Conservation (phyloP, 1,140 invertebrate genomes). For the Drosophila nigromelanica region DNA sequence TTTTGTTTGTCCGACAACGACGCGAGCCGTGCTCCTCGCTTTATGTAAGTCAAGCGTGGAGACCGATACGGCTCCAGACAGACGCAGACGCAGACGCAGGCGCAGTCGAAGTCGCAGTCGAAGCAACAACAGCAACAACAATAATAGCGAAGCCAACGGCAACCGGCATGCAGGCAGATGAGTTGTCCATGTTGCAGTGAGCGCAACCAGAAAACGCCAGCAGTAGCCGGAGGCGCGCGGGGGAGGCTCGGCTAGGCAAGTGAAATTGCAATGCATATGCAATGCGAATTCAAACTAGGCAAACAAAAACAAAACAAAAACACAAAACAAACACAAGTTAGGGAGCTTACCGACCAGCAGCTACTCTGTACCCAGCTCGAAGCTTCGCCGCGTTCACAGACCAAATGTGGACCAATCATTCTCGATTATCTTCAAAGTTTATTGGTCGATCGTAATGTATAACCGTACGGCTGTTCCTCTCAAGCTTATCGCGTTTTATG, state of each 20-base stretch:
- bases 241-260: constrained; percentile 28
- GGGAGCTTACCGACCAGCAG: not conserved
- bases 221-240: constrained; percentile 2
- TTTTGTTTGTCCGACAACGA: constrained; percentile 59
- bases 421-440: too few species aligned
- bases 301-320: constrained; percentile 32
- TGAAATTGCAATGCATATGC: constrained; percentile 73
- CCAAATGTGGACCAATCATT: too few species aligned
- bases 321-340: not conserved
- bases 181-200: constrained; percentile 48
- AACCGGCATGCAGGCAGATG: constrained; percentile 62
- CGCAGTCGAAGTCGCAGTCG: not conserved
- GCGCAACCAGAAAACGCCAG: constrained; percentile 32
- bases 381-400: too few species aligned
- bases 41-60: constrained; percentile 77
- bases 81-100: not conserved
- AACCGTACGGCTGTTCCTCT: too few species aligned
- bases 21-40: constrained; percentile 61
- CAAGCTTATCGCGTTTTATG: too few species aligned
- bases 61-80: constrained; percentile 42
- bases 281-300: constrained; percentile 58
- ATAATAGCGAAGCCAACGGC: constrained; percentile 17
- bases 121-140: constrained; percentile 19
- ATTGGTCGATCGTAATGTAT: too few species aligned
- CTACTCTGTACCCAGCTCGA: not conserved